Percentiles rank a stretch among this genome's conserved stretches.
Conservation (phyloP, 2,888 invertebrate species). For the Plusia festucae region DNA sequence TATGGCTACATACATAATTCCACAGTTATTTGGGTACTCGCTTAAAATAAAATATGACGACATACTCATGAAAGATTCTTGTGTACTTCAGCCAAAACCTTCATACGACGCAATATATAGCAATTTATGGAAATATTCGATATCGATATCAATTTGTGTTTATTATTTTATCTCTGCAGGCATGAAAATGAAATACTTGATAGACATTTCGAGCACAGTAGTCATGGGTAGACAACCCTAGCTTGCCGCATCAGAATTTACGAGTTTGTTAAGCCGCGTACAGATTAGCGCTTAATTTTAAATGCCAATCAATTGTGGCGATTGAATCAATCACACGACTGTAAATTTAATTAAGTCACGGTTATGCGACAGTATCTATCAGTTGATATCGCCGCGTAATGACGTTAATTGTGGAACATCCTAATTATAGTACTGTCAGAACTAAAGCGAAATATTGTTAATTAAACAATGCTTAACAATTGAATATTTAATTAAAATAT, state of each 20-base stretch:
- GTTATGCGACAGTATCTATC: background rate
- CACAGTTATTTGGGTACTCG: background rate
- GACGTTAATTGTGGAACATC: slow-evolving; percentile 4
- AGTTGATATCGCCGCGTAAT: background rate
- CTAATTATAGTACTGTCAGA: background rate
- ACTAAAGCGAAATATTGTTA: background rate
- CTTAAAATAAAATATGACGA: background rate
- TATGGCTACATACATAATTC: slow-evolving; percentile 20
- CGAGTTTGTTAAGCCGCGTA: background rate
- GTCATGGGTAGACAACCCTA: background rate
- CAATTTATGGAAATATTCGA: too few species aligned
- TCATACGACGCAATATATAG: too few species aligned
- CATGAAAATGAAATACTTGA: too few species aligned
- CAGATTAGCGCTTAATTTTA: background rate
- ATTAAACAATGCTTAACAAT: background rate
- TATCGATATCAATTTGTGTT: too few species aligned
- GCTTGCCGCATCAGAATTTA: background rate
- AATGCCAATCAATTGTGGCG: background rate
- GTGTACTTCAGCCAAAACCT: background rate
- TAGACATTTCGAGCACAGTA: background rate
- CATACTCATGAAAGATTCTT: background rate
- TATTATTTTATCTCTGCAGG: too few species aligned
- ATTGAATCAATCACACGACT: background rate
- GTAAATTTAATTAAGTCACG: slow-evolving; percentile 1
- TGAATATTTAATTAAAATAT: background rate